Evolutionary conservation across 1,140 invertebrate genomes (phyloP).

Genomic region (Lucilia sericata): DNA sequence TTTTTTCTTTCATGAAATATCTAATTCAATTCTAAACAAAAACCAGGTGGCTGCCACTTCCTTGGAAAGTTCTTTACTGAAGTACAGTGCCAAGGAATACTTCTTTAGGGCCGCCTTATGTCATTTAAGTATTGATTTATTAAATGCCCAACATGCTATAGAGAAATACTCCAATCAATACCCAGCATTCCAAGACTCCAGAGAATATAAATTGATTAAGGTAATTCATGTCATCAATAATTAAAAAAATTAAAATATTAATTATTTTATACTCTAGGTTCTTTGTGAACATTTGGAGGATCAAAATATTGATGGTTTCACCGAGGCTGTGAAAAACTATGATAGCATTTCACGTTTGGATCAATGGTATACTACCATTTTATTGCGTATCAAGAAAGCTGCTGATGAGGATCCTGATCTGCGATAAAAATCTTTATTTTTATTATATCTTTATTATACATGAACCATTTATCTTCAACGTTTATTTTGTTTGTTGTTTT

Average conservation of each 20-base stretch:
- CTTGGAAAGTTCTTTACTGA: slow-evolving; percentile 93
- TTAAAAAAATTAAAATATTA: no score
- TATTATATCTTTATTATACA: not conserved
- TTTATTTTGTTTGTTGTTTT: slow-evolving; percentile 15
- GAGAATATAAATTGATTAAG: slow-evolving; percentile 96
- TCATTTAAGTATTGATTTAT: slow-evolving; percentile 93
- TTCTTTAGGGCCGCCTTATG: slow-evolving; percentile 93
- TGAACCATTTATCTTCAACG: not conserved
- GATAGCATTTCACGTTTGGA: slow-evolving; percentile 97
- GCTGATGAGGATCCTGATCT: slow-evolving; percentile 88
- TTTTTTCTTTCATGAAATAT: no score
- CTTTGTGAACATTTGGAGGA: slow-evolving; percentile 93
- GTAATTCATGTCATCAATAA: slow-evolving; percentile 67
- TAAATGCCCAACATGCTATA: slow-evolving; percentile 94
- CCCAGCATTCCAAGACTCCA: slow-evolving; percentile 94
- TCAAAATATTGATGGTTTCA: slow-evolving; percentile 95
- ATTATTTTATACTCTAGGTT: slow-evolving; percentile 71
- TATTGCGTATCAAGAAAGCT: slow-evolving; percentile 96
- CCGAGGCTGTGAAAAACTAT: slow-evolving; percentile 95
- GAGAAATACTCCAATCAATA: slow-evolving; percentile 95
- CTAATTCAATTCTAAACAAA: no score
- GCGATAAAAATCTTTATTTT: slow-evolving; percentile 71
- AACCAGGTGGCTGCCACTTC: slow-evolving; percentile 88
- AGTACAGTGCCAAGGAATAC: slow-evolving; percentile 99
- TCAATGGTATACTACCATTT: slow-evolving; percentile 97